Evolutionary conservation across 2,888 invertebrate species (phyloP), one percentile per base, ranked within the genome.

Genomic region (Beris morrisii): DNA sequence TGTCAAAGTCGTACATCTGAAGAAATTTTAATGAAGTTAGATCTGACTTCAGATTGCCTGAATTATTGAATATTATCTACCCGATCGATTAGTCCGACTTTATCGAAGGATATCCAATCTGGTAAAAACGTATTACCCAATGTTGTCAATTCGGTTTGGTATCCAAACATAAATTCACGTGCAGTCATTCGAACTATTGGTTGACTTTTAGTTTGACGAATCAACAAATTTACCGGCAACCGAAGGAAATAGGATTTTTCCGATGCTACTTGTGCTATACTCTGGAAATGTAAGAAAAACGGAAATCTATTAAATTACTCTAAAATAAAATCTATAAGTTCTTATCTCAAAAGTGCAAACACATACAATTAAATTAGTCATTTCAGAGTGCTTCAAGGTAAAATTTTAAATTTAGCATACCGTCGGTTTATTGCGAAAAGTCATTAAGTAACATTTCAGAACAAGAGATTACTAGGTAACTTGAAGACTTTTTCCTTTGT

Each of bases 81-180:
- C 81, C 93, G 83, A 81, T 94, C 93, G 72, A 95, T 93, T 1
- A 95, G 84, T 0, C 95, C 95, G 11, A 95, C 86, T 74, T 91
- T 92, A 73, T 94, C 91, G 75, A 93, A 94, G 66, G 86, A 88
- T 65, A 94, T 92, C 90, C 93, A 94, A 11, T 87, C 86, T 0
- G 93, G 91, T 81, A 94, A 81, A 72, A 94, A 85, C 15, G 88
- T 88, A 78, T 94, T 92, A 0, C 94, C 94, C 64, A 95, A 78
- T 1, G 90, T 89, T 79, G 95, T 89, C 66, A 95, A 82, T 4
- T 90, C 83, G n/a, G 92, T 91, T 71, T 88, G 82, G 80, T 91
- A 93, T 0, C 93, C 93, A 82, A 94, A 94, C 91, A 95, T 92
- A 78, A 94, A 92, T 77, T 94, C 93, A 69, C 81, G 86, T 0